These are phyloP conservation scores for Genyomyrus donnyi DNA, from an alignment of 2,113 vertebrate genomes.

Conservation along the genomic window DNA sequence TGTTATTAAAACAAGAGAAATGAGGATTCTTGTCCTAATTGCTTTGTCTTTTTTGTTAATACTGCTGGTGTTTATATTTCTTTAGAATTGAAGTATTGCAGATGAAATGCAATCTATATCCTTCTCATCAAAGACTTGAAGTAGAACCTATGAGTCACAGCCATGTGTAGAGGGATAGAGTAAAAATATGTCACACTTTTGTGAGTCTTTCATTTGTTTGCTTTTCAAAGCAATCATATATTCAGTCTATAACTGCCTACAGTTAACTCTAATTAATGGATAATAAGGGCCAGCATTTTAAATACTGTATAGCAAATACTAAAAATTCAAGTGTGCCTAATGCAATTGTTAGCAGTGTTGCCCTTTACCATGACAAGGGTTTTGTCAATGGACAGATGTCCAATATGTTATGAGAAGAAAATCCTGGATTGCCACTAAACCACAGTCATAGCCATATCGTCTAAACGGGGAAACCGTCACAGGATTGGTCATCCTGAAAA, in stretches of 20 bases:
- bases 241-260: not conserved
- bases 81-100: not conserved
- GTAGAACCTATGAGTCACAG: not conserved
- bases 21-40: slow-evolving; percentile 30
- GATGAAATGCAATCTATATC: not conserved
- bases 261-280: not conserved
- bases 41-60: not conserved
- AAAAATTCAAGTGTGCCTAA: not conserved
- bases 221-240: not conserved
- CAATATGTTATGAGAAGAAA: not conserved
- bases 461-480: not conserved
- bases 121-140: not conserved
- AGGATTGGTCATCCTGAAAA: not conserved
- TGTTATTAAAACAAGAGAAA: slow-evolving; percentile 71
- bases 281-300: not conserved
- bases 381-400: no score
- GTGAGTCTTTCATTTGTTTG: not conserved
- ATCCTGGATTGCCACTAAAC: not conserved
- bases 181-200: not conserved
- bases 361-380: no score
- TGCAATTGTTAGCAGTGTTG: not conserved
- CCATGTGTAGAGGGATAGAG: not conserved
- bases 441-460: not conserved
- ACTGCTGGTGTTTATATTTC: not conserved
- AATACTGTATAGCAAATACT: not conserved